A percentile compares a stretch with the other conserved stretches of the same genome.
phyloP scores from a whole-genome alignment of 2,888 invertebrate genomes.

The Pseudoips prasinana region DNA sequence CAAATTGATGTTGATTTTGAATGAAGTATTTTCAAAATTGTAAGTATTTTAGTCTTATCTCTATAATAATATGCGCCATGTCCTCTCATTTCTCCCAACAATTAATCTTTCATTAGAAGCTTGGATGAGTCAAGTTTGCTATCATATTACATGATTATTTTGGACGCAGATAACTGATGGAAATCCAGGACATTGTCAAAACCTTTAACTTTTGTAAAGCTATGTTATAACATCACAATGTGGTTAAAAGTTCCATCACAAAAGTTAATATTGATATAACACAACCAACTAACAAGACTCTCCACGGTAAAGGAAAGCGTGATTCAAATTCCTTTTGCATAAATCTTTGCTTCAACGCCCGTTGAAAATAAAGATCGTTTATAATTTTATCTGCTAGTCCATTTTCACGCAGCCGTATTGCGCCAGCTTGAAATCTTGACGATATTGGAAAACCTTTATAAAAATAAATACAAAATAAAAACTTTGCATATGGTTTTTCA shows the following conservation, averaged over 20 bases:
- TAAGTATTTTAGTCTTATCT: no score
- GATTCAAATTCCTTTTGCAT: conserved; percentile 13
- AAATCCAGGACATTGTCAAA: no score
- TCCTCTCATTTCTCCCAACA: no score
- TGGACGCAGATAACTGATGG: no score
- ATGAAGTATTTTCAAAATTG: no score
- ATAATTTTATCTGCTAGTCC: conserved; percentile 19
- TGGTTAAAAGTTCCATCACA: conserved; percentile 19
- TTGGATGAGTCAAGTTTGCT: no score
- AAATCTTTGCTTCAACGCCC: conserved; percentile 13
- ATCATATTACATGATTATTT: no score
- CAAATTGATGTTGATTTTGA: no score
- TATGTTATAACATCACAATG: no score
- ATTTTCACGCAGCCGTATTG: conserved; percentile 18
- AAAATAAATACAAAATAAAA: conserved; percentile 13
- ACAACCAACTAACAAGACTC: conserved; percentile 18
- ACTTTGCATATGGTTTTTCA: conserved; percentile 11
- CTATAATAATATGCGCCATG: no score
- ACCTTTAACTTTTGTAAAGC: no score
- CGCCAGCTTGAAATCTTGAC: conserved; percentile 2
- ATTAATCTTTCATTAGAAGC: no score
- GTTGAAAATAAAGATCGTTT: conserved; percentile 11
- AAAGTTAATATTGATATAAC: conserved; percentile 13
- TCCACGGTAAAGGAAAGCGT: conserved; percentile 25
- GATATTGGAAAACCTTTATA: conserved; percentile 28